phyloP scores from a whole-genome alignment of 1,140 invertebrate genomes.

The Drosophila subpulchrella region DNA sequence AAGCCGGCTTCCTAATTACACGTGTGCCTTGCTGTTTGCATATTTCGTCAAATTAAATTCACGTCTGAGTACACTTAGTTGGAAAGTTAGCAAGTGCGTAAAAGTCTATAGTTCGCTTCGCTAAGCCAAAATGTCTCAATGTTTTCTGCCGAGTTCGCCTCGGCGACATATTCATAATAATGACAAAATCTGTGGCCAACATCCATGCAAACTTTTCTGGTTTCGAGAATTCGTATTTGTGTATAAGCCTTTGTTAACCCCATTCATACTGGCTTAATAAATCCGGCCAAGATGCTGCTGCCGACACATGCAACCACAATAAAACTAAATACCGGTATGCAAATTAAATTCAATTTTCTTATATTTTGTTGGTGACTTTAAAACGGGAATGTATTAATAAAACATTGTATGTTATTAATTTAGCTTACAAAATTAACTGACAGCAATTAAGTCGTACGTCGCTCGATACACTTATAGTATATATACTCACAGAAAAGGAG shows the following conservation, averaged over 20 bases:
- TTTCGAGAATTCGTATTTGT: slow-evolving; percentile 1
- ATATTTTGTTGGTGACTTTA: not conserved
- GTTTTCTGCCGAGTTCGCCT: slow-evolving; percentile 12
- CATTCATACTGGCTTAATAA: slow-evolving; percentile 31
- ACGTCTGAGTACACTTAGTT: slow-evolving; percentile 28
- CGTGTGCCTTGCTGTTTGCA: slow-evolving; percentile 1
- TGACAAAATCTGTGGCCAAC: slow-evolving; percentile 31
- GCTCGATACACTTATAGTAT: slow-evolving; percentile 1
- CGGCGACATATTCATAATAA: slow-evolving; percentile 29
- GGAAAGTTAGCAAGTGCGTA: slow-evolving; percentile 35
- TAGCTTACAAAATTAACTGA: not conserved
- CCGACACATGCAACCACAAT: slow-evolving; percentile 24
- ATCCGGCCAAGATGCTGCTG: slow-evolving; percentile 12
- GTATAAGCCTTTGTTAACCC: slow-evolving; percentile 19
- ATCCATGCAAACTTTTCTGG: slow-evolving; percentile 28
- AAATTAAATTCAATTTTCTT: slow-evolving; percentile 1
- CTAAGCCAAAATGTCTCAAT: slow-evolving; percentile 20
- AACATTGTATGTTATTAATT: not conserved
- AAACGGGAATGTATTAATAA: not conserved
- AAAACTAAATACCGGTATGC: not conserved
- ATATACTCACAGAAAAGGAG: not conserved
- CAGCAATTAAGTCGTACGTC: not conserved
- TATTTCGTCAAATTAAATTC: slow-evolving; percentile 32
- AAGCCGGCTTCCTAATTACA: slow-evolving; percentile 26
- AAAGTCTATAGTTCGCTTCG: slow-evolving; percentile 23